Conservation (phyloP, 37 sponge, comb jelly and placozoan genomes). For the Spongilla lacustris region DNA sequence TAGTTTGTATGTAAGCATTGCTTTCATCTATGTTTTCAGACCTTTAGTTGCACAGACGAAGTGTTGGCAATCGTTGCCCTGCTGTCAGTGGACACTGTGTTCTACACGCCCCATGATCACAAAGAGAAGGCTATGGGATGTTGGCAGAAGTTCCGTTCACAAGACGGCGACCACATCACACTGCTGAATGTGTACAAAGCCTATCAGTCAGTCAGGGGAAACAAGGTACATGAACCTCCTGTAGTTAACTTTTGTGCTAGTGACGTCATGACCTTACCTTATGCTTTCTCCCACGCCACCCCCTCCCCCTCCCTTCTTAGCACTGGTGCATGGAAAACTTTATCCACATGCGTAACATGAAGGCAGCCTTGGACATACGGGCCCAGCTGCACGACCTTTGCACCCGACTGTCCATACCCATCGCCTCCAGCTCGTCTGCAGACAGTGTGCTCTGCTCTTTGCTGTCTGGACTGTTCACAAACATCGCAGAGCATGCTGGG, state of each 20-base stretch:
- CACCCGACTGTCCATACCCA: constrained; percentile 33
- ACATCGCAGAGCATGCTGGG: constrained; percentile 71
- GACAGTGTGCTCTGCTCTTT: constrained; percentile 49
- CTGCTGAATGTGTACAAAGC: constrained; percentile 76
- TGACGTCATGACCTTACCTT: not conserved
- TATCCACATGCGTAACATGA: constrained; percentile 81
- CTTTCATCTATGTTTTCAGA: constrained; percentile 10
- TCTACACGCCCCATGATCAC: constrained; percentile 82
- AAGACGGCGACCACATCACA: constrained; percentile 90
- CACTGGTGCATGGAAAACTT: constrained; percentile 90
- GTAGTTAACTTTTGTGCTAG: not conserved
- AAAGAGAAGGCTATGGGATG: constrained; percentile 62
- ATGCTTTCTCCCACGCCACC: not conserved
- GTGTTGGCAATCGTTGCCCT: constrained; percentile 82
- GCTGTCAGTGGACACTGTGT: constrained; percentile 87
- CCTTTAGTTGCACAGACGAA: constrained; percentile 69
- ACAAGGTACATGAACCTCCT: constrained; percentile 57
- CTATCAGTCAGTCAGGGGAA: constrained; percentile 77
- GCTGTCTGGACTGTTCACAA: constrained; percentile 68
- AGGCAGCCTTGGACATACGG: constrained; percentile 66
- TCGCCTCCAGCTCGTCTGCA: constrained; percentile 34
- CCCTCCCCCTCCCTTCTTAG: constrained; percentile 10
- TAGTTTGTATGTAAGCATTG: too few species aligned
- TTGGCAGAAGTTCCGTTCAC: constrained; percentile 66
- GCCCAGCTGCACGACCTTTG: constrained; percentile 83